phyloP scores from a whole-genome alignment of 2,113 vertebrate genomes.

The Gnathonemus longibarbis region DNA sequence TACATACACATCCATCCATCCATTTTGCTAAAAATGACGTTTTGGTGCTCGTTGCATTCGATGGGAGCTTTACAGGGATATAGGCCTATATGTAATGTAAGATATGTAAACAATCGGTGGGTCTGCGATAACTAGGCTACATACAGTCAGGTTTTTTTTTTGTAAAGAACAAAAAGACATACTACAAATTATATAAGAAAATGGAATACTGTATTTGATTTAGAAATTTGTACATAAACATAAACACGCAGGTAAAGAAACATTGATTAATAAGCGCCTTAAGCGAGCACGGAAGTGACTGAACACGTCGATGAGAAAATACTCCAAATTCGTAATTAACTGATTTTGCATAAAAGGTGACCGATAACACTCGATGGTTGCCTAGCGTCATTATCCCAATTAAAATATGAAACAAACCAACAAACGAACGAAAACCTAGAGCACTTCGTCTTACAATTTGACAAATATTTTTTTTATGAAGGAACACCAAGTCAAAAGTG shows the following conservation, averaged over 20 bases:
- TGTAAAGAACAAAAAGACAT: slow-evolving; percentile 41
- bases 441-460: slow-evolving; percentile 66
- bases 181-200: slow-evolving; percentile 76
- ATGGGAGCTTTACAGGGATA: neutral
- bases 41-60: neutral
- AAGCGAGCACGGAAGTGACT: slow-evolving; percentile 64
- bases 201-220: slow-evolving; percentile 94
- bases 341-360: slow-evolving; percentile 79
- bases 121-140: neutral
- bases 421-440: slow-evolving; percentile 57
- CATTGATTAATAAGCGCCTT: slow-evolving; percentile 79
- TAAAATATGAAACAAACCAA: slow-evolving; percentile 51
- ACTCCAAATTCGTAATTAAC: slow-evolving; percentile 61
- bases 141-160: neutral
- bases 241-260: slow-evolving; percentile 82
- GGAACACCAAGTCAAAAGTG: slow-evolving; percentile 80
- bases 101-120: neutral
- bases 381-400: slow-evolving; percentile 52
- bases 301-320: slow-evolving; percentile 67
- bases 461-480: slow-evolving; percentile 74
- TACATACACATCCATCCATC: no score
- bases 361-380: slow-evolving; percentile 63
- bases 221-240: slow-evolving; percentile 93
- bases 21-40: neutral
- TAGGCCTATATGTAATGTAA: neutral